Conservation (phyloP, 35 echinoderm and acorn worm species). For the Amphiura filiformis region DNA sequence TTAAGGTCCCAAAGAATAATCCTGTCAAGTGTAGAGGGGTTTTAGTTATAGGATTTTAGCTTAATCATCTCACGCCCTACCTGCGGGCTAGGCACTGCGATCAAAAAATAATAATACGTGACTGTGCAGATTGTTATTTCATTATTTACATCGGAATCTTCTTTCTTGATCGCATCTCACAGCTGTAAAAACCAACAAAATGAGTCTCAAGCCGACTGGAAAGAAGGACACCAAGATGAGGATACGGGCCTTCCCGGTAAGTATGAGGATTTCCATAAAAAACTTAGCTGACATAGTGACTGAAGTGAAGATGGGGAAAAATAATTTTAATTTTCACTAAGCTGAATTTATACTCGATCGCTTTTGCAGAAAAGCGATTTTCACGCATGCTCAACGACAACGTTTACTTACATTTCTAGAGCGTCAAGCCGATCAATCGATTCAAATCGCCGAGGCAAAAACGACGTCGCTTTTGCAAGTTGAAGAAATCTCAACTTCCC, state of each 20-base stretch:
- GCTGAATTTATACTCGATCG: too few relatives aligned
- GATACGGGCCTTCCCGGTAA: slow-evolving; percentile 95
- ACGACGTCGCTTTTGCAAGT: too few relatives aligned
- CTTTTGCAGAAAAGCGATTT: too few relatives aligned
- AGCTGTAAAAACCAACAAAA: not conserved
- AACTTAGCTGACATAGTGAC: not conserved
- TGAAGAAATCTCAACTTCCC: too few relatives aligned
- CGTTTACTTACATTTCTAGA: too few relatives aligned
- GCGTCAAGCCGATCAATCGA: too few relatives aligned
- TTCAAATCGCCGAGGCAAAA: too few relatives aligned
- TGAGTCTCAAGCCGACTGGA: slow-evolving; percentile 45
- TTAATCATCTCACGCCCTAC: not conserved
- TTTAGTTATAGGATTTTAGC: not conserved
- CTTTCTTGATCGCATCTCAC: too few relatives aligned
- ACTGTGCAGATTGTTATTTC: slow-evolving; percentile 13
- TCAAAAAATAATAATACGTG: not conserved
- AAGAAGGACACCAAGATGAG: slow-evolving; percentile 91
- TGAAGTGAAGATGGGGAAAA: too few relatives aligned
- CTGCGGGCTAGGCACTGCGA: not conserved
- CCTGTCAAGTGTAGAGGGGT: not conserved
- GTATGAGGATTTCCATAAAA: slow-evolving; percentile 10
- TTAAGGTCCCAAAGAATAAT: not conserved
- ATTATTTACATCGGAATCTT: not conserved
- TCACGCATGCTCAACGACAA: too few relatives aligned
- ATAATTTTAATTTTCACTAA: too few relatives aligned